Conservation (phyloP, 2,113 vertebrate genomes). For the Apistogramma diplotaenia region DNA sequence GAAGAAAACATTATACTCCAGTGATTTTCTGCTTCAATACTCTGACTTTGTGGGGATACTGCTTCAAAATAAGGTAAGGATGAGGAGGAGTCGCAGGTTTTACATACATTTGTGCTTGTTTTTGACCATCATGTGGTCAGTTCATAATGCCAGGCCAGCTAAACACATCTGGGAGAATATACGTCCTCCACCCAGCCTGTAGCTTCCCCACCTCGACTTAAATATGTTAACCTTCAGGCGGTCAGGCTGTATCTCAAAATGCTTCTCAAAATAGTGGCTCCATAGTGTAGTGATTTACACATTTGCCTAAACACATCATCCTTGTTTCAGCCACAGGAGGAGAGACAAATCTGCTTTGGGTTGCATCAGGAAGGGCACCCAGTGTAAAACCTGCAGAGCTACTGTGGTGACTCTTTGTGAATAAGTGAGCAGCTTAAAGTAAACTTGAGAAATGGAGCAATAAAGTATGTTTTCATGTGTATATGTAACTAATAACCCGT, state of each 20-base stretch:
- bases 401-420: background rate
- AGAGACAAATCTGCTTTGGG: background rate
- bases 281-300: background rate
- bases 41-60: background rate
- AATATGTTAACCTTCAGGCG: background rate
- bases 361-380: background rate
- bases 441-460: background rate
- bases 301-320: background rate
- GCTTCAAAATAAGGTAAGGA: background rate
- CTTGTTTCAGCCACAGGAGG: background rate
- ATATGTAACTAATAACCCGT: background rate
- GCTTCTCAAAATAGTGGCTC: too few relatives aligned
- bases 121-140: background rate
- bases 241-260: background rate
- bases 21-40: background rate
- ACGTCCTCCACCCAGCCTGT: background rate
- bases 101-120: background rate
- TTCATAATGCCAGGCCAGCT: constrained; percentile 27
- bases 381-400: background rate
- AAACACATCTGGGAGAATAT: background rate
- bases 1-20: background rate
- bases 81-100: background rate
- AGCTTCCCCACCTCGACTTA: background rate
- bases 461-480: background rate
- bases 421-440: background rate